These are phyloP conservation scores for Drosophila lacteicornis DNA, from an alignment of 1,140 invertebrate genomes.

Conservation along the genomic window DNA sequence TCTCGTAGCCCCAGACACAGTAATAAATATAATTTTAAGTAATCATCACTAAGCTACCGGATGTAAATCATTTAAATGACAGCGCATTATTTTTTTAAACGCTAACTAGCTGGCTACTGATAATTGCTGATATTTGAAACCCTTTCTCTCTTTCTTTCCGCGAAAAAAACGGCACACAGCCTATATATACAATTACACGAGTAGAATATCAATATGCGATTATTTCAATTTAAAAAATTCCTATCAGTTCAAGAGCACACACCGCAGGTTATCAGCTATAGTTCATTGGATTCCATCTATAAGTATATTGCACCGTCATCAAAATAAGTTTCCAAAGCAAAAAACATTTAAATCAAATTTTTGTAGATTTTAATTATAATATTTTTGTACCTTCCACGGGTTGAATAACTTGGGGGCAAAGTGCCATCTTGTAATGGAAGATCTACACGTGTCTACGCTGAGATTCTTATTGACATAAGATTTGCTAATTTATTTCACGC, in stretches of 20 bases:
- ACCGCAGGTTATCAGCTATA: conserved; percentile 28
- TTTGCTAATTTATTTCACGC: conserved; percentile 25
- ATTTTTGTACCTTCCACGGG: neutral
- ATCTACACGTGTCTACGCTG: conserved; percentile 4
- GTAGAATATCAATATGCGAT: neutral
- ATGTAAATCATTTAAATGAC: conserved; percentile 20
- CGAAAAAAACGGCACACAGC: neutral
- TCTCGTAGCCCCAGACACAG: neutral
- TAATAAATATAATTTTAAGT: neutral
- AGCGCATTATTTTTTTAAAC: neutral
- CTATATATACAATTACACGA: neutral
- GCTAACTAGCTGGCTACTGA: neutral
- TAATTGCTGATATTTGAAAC: conserved; percentile 24
- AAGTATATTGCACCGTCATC: conserved; percentile 20
- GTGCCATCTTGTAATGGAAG: neutral
- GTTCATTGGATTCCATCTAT: conserved; percentile 10
- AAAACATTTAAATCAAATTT: neutral
- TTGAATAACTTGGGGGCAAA: conserved; percentile 5
- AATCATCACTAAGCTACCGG: neutral
- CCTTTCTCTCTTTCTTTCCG: neutral
- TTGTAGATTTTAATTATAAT: neutral
- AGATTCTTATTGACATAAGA: neutral
- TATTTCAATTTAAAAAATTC: conserved; percentile 9
- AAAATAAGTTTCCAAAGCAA: conserved; percentile 15
- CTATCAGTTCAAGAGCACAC: conserved; percentile 40